Base-by-base conservation (phyloP, 2,113 vertebrate species). In the Lamprologus speciosus region DNA sequence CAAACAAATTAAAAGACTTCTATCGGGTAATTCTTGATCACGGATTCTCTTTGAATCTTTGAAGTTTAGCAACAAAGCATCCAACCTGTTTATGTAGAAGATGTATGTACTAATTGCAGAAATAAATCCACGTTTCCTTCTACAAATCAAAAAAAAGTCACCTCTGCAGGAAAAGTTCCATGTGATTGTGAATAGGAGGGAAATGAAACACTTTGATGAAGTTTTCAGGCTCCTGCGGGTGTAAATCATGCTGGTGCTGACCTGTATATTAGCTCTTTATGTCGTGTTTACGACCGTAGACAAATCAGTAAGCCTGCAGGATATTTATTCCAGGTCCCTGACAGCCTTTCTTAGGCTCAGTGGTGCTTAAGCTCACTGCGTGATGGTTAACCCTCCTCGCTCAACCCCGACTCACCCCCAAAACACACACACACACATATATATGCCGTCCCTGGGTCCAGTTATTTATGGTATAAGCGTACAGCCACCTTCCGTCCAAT, bases 401-500 rank as follows among this genome's bases (percentile, higher is more conserved):
- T 47, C 33, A 73, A 40, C 80, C 60, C 79, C 2, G 1, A 19
- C 33, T 11, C 35, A 80, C 60, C 11, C 70, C 19, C 81, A 83
- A 79, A 81, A 40, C 63, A 70, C 84, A 53, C 85, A 58, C 54
- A 83, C 73, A 13, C 26, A 11, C 12, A 16, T 31, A 51, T 47
- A 33, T 84, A 88, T 53, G 58, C 40, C 82, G 9, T 80, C 78
- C 45, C 85, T 28, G n/a, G 63, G 85, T 80, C 78, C 26, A 12
- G 86, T 95, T 93, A 95, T 95, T 95, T 95, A 95, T 93, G 86
- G 87, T 81, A 58, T 50, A 50, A 88, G 85, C 87, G 83, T 87
- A 78, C 85, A 89, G 91, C 86, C 93, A 94, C 90, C 93, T 91
- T 94, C 91, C 91, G 88, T 93, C 95, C 91, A 92, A 96, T 96